Base-by-base conservation (phyloP, 2,888 invertebrate species). In the Platerodrilus igneus region DNA sequence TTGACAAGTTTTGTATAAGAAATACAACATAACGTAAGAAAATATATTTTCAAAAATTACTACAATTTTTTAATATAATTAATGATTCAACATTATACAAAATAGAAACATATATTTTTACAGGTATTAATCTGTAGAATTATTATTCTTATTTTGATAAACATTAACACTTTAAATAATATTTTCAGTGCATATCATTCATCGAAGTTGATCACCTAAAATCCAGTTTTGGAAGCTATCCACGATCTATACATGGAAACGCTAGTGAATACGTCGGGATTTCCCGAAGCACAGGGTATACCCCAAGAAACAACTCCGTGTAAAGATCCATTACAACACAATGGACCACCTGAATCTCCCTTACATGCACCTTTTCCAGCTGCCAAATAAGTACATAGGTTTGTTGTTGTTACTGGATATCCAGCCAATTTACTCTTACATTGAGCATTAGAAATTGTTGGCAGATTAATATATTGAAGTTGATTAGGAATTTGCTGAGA, bases 361-460 rank as follows among this genome's bases (percentile, higher is more conserved):
- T 74, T 62, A 2, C 58, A 65, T 41, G 79, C 77, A 1, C 79
- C 79, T 64, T 79, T 74, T 1, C 79, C 79, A 26, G 59, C 56
- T 52, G 67, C 72, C 17, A 76, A 77, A 9, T 76, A 61, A 0
- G 79, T 76, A 52, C 79, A 80, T 48, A 79, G 73, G 57, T 79
- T 74, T 1, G 66, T 60, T 3, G 66, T 66, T 48, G 63, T 69
- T 1, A 78, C 70, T 0, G 69, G 69, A 18, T 33, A 34, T 17
- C 35, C 31, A 15, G 34, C 26, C 8, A 43, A 23, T 3, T 9
- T 15, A 26, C 5, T 49, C 43, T 68, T 67, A 52, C 79, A 78
- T 5, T 63, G 57, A 15, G 69, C 67, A 13, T 74, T 69, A 35
- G 67, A 73, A 9, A 78, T 55, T 0, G 74, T 65, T 0, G 60